Percentiles rank a stretch among this genome's conserved stretches.
phyloP scores from a whole-genome alignment of 1,140 invertebrate genomes.

The Drosophila triauraria region DNA sequence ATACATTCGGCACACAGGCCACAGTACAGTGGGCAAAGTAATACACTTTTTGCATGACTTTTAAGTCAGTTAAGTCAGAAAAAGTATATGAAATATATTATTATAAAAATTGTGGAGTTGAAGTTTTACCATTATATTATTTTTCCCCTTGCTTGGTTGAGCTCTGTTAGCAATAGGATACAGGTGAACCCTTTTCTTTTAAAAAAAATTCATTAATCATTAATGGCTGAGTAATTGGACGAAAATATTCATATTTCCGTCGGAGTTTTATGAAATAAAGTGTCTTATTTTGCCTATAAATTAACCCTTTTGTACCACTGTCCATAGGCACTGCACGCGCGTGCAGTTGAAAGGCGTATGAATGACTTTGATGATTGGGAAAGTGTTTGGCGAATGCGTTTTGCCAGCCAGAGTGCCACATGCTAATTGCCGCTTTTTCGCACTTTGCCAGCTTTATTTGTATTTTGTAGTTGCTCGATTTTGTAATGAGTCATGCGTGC shows the following conservation, averaged over 20 bases:
- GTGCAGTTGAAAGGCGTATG: slow-evolving; percentile 73
- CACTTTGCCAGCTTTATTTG: slow-evolving; percentile 34
- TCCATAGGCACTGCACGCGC: slow-evolving; percentile 24
- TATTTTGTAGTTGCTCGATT: slow-evolving; percentile 13
- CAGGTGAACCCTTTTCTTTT: not conserved
- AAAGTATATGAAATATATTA: too few relatives aligned
- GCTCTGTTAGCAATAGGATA: too few relatives aligned
- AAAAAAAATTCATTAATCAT: not conserved
- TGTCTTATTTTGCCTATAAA: not conserved
- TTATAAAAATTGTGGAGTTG: too few relatives aligned
- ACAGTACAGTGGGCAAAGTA: not conserved
- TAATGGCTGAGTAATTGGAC: too few relatives aligned
- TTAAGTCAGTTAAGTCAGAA: not conserved
- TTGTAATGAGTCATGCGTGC: slow-evolving; percentile 64
- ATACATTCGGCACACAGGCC: slow-evolving; percentile 41
- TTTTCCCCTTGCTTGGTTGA: too few relatives aligned
- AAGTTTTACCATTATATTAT: not conserved
- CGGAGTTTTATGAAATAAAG: too few relatives aligned
- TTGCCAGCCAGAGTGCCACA: slow-evolving; percentile 28
- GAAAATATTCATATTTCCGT: not conserved
- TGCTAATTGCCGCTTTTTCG: slow-evolving; percentile 68
- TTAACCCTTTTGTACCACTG: not conserved
- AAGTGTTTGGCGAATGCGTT: slow-evolving; percentile 73
- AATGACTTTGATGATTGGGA: slow-evolving; percentile 83
- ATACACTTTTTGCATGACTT: too few relatives aligned